These are phyloP conservation scores for Sepiola atlantica DNA, from an alignment of 2,888 invertebrate species.

Conservation along the genomic window DNA sequence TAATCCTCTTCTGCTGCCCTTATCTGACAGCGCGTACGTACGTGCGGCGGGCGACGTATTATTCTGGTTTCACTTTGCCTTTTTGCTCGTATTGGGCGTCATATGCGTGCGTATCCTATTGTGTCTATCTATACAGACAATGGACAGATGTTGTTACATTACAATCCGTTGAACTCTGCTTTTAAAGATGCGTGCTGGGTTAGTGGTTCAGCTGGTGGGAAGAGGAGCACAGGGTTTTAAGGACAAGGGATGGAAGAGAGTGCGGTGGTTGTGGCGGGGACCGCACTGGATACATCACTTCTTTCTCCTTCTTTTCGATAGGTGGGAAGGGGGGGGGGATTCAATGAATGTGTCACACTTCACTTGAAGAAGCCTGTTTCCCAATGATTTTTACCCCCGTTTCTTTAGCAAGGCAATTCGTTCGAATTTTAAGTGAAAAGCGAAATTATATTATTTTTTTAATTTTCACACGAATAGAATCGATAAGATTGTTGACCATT, in stretches of 20 bases:
- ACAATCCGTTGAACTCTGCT: neutral
- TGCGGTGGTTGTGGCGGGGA: too few relatives aligned
- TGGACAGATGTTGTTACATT: neutral
- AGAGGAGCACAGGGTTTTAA: neutral
- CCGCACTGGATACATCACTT: neutral
- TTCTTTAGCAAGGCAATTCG: neutral
- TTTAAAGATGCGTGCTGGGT: neutral
- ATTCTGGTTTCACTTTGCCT: neutral
- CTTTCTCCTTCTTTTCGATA: neutral
- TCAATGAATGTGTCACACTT: neutral
- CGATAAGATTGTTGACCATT: too few relatives aligned
- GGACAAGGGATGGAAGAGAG: too few relatives aligned
- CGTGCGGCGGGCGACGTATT: too few relatives aligned
- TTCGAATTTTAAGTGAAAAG: too few relatives aligned
- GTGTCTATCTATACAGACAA: neutral
- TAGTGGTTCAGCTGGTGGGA: neutral
- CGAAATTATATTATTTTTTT: too few relatives aligned
- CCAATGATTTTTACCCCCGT: neutral
- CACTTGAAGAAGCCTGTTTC: neutral
- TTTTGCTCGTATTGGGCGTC: neutral
- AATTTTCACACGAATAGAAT: too few relatives aligned
- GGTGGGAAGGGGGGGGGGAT: neutral
- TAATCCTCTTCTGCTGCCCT: neutral
- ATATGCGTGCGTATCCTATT: neutral
- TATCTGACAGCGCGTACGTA: neutral